A percentile compares a stretch with the other conserved stretches of the same genome.
Evolutionary conservation across 2,113 vertebrate genomes (phyloP).

Genomic region (Alexandromys fortis): DNA sequence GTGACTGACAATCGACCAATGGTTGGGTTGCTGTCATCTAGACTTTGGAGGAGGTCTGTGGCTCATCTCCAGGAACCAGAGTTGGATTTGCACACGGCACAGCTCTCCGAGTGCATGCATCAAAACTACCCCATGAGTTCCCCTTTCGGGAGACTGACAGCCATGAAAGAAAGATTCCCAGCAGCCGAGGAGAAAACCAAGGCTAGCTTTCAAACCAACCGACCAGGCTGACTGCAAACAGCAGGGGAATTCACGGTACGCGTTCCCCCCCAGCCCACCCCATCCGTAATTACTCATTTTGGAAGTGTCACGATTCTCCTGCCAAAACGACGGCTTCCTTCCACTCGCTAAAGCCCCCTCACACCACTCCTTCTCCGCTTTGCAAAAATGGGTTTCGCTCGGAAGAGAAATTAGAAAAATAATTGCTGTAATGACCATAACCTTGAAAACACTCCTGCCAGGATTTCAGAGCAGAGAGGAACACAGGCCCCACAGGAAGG

Average conservation of each 20-base stretch:
- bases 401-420: conserved; percentile 76
- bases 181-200: conserved; percentile 76
- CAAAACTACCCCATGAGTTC: fast-evolving
- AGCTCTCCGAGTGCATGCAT: background rate
- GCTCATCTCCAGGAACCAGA: background rate
- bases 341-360: conserved; percentile 49
- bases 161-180: background rate
- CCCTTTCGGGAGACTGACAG: background rate
- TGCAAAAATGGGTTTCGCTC: conserved; percentile 67
- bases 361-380: conserved; percentile 54
- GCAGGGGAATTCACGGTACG: conserved; percentile 59
- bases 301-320: conserved; percentile 72
- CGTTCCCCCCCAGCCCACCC: conserved; percentile 57
- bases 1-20: too few relatives aligned
- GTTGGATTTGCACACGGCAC: background rate
- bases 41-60: background rate
- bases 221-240: conserved; percentile 73
- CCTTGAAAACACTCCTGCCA: conserved; percentile 70
- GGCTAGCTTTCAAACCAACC: conserved; percentile 67
- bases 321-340: conserved; percentile 67
- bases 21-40: background rate
- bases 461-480: conserved; percentile 61
- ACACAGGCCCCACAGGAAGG: conserved; percentile 49
- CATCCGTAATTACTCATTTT: conserved; percentile 53
- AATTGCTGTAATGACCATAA: conserved; percentile 76